Base-by-base conservation (phyloP, 2,797 vertebrate genomes). In the Buphagus erythrorhynchus region DNA sequence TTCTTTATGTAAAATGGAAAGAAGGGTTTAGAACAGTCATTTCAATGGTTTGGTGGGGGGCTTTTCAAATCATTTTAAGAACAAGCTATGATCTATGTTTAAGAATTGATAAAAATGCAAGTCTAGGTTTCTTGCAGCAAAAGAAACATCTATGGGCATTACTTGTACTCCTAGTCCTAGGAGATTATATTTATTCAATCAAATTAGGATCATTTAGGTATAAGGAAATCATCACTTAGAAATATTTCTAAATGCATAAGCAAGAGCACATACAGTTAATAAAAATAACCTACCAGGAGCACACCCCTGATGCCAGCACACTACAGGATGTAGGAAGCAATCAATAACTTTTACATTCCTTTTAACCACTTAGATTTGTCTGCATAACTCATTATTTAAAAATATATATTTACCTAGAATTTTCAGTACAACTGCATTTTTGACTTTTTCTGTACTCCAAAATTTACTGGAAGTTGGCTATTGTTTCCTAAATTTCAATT, bases 281-380 rank as follows among this genome's bases (percentile, higher is more conserved):
- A 52, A 66, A 88, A 95, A 61, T 16, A 72, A 51, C 19, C 22
- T n/a, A 38, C 26, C 20, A 36, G 38, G 10, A 6, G 10, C 11
- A 38, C 22, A 43, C 5, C 4, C 29, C 13, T 74, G 16, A 77
- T 33, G 14, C 17, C 72, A 90, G 29, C 36, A 46, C 13, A 13
- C 2, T 28, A 22, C 62, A 65, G 51, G 81, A 93, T 87, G 16
- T 17, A 72, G 62, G 71, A 85, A 88, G 48, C 36, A 76, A 82
- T 73, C 67, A 73, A 40, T 59, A 86, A 59, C 6, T 59, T 17
- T 29, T 68, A 13, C 20, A 62, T 38, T 66, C 16, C 35, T 69
- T 87, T 69, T 35, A 81, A 35, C 35, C 29, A 14, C 14, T 33
- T 33, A 16, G 3, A 6, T 22, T 42, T 38, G 4, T 17, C 48